phyloP scores from a whole-genome alignment of 2,113 vertebrate species.

The Lasiurus borealis region DNA sequence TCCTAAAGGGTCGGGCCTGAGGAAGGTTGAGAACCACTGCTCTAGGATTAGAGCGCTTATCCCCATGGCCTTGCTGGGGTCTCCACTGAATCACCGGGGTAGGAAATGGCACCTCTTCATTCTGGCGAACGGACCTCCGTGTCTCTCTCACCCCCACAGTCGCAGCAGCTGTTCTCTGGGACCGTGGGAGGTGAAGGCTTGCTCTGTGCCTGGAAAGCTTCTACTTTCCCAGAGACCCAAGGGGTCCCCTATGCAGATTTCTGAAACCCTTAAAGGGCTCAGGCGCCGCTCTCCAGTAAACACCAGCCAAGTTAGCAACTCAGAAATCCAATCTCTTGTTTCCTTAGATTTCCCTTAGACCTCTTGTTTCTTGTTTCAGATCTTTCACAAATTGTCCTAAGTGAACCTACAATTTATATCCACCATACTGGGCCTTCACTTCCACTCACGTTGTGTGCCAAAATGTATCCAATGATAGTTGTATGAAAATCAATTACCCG shows the following conservation, averaged over 20 bases:
- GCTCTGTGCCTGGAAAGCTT: not conserved
- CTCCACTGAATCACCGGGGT: not conserved
- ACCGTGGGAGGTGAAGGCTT: not conserved
- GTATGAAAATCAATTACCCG: not conserved
- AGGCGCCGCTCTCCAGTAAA: not conserved
- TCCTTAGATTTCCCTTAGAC: no score
- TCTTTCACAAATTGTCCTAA: slow-evolving; percentile 29
- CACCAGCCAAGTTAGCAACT: not conserved
- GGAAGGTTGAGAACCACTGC: no score
- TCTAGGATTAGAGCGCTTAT: not conserved
- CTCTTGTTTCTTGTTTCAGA: not conserved
- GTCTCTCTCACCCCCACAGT: slow-evolving; percentile 2
- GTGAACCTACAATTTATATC: slow-evolving; percentile 15
- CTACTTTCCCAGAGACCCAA: not conserved
- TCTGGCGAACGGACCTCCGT: not conserved
- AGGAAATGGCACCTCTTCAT: slow-evolving; percentile 5
- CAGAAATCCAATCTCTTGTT: not conserved
- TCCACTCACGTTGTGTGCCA: not conserved
- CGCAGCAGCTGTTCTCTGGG: not conserved
- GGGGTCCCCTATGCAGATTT: not conserved
- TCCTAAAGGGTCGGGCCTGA: no score
- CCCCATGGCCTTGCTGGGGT: not conserved
- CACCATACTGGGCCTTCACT: not conserved
- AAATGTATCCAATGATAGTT: not conserved
- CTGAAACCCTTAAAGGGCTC: not conserved